phyloP scores from a whole-genome alignment of 2,888 invertebrate genomes.

The Conistra vaccinii region DNA sequence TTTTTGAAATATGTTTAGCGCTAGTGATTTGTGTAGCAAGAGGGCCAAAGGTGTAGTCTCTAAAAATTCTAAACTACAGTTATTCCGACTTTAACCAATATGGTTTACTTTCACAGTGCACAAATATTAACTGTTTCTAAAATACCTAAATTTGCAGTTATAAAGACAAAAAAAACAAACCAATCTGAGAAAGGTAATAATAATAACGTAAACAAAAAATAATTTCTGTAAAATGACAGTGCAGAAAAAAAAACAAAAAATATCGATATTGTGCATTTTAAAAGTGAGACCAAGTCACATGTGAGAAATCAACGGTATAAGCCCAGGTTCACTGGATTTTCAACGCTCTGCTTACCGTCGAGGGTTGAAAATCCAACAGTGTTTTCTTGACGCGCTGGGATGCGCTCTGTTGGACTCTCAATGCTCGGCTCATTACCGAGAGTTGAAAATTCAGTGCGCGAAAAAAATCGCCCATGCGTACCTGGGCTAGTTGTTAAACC shows the following conservation, averaged over 20 bases:
- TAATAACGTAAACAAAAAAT: neutral
- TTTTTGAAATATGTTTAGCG: neutral
- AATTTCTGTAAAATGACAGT: conserved; percentile 1
- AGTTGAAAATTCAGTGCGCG: neutral
- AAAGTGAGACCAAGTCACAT: conserved; percentile 42
- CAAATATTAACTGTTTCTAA: conserved; percentile 6
- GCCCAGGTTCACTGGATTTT: neutral
- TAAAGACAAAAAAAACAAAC: neutral
- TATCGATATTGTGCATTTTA: conserved; percentile 50
- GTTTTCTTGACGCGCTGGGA: neutral
- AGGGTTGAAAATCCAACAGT: neutral
- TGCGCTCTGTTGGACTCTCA: neutral
- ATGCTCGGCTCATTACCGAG: neutral
- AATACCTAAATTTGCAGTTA: neutral
- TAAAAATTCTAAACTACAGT: conserved; percentile 1
- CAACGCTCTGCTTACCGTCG: neutral
- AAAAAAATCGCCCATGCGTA: neutral
- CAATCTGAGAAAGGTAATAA: neutral
- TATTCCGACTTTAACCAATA: conserved; percentile 46
- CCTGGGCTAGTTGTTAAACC: conserved; percentile 15
- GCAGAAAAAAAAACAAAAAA: conserved; percentile 17
- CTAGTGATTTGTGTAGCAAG: neutral
- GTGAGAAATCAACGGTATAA: conserved; percentile 35
- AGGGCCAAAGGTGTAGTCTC: neutral
- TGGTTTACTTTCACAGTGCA: conserved; percentile 56